Percentiles rank a stretch among this genome's conserved stretches.
Conservation (phyloP, 2,888 invertebrate species). For the Stratiomys singularior region DNA sequence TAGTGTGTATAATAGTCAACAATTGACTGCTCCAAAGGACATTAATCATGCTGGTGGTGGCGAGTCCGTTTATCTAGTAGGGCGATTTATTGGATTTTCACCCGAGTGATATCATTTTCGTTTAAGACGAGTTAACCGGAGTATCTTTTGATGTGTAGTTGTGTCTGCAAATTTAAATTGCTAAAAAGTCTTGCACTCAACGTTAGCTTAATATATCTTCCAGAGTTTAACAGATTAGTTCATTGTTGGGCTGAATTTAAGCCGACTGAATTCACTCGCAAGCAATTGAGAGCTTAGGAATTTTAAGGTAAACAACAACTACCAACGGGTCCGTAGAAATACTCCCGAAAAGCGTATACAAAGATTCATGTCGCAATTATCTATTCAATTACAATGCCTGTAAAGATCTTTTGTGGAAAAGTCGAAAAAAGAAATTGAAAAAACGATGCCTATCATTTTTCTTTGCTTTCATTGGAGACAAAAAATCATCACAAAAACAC, state of each 20-base stretch:
- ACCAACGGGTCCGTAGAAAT: too few relatives aligned
- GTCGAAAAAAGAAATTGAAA: neutral
- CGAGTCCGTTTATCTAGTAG: neutral
- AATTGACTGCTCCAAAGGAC: constrained; percentile 40
- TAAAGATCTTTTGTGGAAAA: neutral
- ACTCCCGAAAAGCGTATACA: too few relatives aligned
- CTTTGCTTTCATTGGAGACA: neutral
- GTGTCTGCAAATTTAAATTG: too few relatives aligned
- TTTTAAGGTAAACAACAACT: too few relatives aligned
- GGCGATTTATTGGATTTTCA: constrained; percentile 18
- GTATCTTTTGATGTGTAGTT: too few relatives aligned
- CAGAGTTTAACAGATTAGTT: too few relatives aligned
- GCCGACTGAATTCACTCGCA: too few relatives aligned
- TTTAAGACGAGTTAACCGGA: neutral
- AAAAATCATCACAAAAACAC: neutral
- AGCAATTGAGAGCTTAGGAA: too few relatives aligned
- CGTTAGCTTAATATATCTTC: too few relatives aligned
- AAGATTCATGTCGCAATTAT: too few relatives aligned
- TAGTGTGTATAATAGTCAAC: constrained; percentile 35
- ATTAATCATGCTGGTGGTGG: constrained; percentile 21
- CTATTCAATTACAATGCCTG: neutral
- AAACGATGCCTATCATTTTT: neutral
- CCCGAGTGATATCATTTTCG: neutral
- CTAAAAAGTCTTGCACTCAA: neutral
- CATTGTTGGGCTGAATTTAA: too few relatives aligned